These are phyloP conservation scores for Drosophila quinaria DNA, from an alignment of 2,888 invertebrate genomes.

Conservation along the genomic window DNA sequence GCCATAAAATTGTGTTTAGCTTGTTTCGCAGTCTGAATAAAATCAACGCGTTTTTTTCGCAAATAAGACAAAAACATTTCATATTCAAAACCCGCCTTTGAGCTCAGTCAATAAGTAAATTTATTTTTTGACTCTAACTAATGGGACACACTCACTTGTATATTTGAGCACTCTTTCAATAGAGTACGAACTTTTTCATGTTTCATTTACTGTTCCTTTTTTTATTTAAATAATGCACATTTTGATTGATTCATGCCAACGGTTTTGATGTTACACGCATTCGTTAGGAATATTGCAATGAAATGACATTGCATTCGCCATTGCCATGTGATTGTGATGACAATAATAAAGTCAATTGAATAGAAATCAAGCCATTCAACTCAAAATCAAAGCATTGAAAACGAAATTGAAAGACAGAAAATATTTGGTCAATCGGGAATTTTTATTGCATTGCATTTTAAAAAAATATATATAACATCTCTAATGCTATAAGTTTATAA, in stretches of 20 bases:
- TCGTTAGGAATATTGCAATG: background rate
- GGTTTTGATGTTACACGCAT: background rate
- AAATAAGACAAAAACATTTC: slow-evolving; percentile 10
- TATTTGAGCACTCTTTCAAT: background rate
- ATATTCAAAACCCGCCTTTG: slow-evolving; percentile 17
- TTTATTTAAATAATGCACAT: slow-evolving; percentile 1
- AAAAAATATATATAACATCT: background rate
- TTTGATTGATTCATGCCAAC: background rate
- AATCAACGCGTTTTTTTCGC: slow-evolving; percentile 22
- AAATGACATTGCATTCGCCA: background rate
- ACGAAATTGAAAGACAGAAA: too few species aligned
- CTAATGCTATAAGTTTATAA: background rate
- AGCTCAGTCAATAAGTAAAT: slow-evolving; percentile 8
- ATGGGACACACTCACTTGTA: background rate
- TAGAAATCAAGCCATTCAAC: background rate
- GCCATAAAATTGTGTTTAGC: slow-evolving; percentile 60
- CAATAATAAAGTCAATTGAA: background rate
- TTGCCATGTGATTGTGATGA: background rate
- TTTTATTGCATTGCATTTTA: too few species aligned
- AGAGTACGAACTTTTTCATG: background rate
- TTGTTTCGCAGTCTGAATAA: slow-evolving; percentile 15
- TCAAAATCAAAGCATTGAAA: too few species aligned
- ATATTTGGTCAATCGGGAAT: too few species aligned
- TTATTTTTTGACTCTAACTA: background rate
- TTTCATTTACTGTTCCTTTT: background rate